These are phyloP conservation scores for Apamea anceps DNA, from an alignment of 2,888 invertebrate species.

Conservation along the genomic window DNA sequence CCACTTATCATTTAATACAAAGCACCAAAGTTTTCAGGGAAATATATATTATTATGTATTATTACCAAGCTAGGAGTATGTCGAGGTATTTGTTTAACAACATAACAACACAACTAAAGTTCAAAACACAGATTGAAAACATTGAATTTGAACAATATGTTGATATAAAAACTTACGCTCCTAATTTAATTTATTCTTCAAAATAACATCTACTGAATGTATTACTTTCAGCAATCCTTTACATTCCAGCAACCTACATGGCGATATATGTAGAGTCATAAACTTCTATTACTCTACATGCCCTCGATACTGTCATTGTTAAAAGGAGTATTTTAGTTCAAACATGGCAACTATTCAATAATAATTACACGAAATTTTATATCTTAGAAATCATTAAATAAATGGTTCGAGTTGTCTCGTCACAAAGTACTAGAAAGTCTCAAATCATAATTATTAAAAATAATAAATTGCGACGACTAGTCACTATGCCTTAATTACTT, in stretches of 20 bases:
- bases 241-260: not conserved
- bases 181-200: not conserved
- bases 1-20: constrained; percentile 56
- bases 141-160: not conserved
- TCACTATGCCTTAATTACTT: constrained; percentile 76
- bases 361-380: constrained; percentile 43
- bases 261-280: not conserved
- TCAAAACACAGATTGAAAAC: constrained; percentile 13
- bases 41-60: constrained; percentile 31
- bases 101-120: constrained; percentile 40
- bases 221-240: not conserved
- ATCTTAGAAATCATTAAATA: constrained; percentile 63
- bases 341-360: constrained; percentile 61
- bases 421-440: constrained; percentile 56
- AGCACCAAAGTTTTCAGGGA: constrained; percentile 60
- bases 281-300: not conserved
- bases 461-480: constrained; percentile 82
- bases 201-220: not conserved
- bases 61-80: constrained; percentile 46
- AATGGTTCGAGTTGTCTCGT: constrained; percentile 56
- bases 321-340: constrained; percentile 61
- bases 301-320: constrained; percentile 36
- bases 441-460: constrained; percentile 60
- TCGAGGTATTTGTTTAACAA: constrained; percentile 65
- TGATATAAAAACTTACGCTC: not conserved